Percentiles rank a stretch among this genome's conserved stretches.
phyloP scores from a whole-genome alignment of 2,888 invertebrate genomes.

The Trissolcus brochymenae region DNA sequence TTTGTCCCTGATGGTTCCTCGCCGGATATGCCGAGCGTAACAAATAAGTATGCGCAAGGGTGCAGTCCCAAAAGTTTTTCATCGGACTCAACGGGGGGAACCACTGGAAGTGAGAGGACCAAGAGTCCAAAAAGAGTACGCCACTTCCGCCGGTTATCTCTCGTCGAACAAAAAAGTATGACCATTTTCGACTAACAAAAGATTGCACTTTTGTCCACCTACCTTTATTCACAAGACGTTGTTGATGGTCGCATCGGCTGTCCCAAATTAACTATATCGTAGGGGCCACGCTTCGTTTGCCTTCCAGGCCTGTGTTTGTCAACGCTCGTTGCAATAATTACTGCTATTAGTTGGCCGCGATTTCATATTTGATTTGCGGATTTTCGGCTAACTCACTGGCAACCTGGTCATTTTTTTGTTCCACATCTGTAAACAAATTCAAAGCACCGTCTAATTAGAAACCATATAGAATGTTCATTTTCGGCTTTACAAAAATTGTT shows the following conservation, averaged over 20 bases:
- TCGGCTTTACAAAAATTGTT: too few relatives aligned
- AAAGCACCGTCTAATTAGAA: slow-evolving; percentile 1
- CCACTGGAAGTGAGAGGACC: slow-evolving; percentile 2
- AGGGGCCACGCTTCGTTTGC: slow-evolving; percentile 31
- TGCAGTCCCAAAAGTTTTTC: slow-evolving; percentile 57
- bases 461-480: too few relatives aligned
- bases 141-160: slow-evolving; percentile 54
- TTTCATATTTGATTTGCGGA: slow-evolving; percentile 4
- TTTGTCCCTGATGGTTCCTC: slow-evolving; percentile 50
- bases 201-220: slow-evolving; percentile 32
- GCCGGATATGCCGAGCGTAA: slow-evolving; percentile 52
- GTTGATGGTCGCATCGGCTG: not conserved
- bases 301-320: slow-evolving; percentile 39
- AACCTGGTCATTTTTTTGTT: not conserved
- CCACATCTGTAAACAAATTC: not conserved
- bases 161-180: slow-evolving; percentile 23
- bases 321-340: slow-evolving; percentile 18
- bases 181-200: slow-evolving; percentile 44
- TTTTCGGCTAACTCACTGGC: not conserved
- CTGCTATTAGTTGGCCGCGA: slow-evolving; percentile 5
- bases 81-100: slow-evolving; percentile 24
- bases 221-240: slow-evolving; percentile 23
- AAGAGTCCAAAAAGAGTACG: slow-evolving; percentile 45
- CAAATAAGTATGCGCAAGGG: slow-evolving; percentile 56
- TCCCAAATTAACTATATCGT: slow-evolving; percentile 42